Evolutionary conservation across 2,888 invertebrate genomes (phyloP), one percentile per base, ranked within the genome.

Genomic region (Aleiodes leptofemur): DNA sequence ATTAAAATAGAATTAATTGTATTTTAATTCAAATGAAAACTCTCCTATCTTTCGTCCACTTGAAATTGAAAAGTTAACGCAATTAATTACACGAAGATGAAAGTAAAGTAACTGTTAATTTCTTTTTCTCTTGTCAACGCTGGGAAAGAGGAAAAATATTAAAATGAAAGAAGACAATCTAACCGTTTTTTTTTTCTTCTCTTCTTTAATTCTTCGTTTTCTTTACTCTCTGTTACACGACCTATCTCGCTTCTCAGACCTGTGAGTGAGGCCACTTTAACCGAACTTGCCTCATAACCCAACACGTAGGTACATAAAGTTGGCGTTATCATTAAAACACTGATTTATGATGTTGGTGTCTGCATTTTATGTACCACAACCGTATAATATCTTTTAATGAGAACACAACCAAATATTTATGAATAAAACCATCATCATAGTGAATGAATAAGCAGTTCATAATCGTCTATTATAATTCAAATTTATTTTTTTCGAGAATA

Each of bases 281-380:
- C 75, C 76, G 16, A 82, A 83, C 81, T 83, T 80, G 78, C 77
- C 74, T 79, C 78, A 76, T 82, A 82, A 81, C 76, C 78, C 78
- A 55, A 80, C 78, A 78, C 77, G 77, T 76, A 76, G 77, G 69
- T 76, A 78, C 76, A 79, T 78, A 78, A 79, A 78, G 72, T 80
- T 72, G 66, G 76, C 48, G 75, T 78, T 81, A 79, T 81, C 79
- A 76, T 79, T 80, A 76, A 82, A 81, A 72, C 76, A 70, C 78
- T 80, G 78, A 82, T 82, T 82, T 82, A 82, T 76, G 77, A 64
- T 43, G 50, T 56, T 23, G 38, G 14, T 51, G 66, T 66, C 69
- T 66, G 70, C 29, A 76, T 73, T 76, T 76, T 69, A 68, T 55
- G 69, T 29, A 50, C 31, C 31, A 29, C 34, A 31, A 70, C 43